These are phyloP conservation scores for Carposina sasakii DNA, from an alignment of 1,140 invertebrate species.

Conservation along the genomic window DNA sequence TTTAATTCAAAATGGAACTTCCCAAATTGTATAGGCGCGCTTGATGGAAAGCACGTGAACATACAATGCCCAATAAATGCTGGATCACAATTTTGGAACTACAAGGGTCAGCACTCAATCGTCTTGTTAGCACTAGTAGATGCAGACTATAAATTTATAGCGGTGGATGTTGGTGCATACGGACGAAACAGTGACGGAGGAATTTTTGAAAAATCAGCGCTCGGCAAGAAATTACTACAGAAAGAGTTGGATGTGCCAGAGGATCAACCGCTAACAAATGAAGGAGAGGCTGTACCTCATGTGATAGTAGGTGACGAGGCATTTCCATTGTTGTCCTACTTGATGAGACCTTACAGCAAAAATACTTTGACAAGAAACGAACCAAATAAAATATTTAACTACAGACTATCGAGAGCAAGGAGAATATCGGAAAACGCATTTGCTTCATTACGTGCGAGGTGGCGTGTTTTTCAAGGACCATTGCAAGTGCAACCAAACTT, in stretches of 20 bases:
- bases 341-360: conserved; percentile 28
- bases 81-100: no score
- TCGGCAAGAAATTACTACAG: conserved; percentile 20
- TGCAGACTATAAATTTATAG: conserved; percentile 14
- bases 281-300: background rate
- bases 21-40: no score
- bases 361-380: no score
- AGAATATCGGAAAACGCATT: no score
- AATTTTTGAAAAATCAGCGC: conserved; percentile 32
- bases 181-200: conserved; percentile 43
- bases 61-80: no score
- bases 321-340: conserved; percentile 24
- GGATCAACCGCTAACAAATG: conserved; percentile 3
- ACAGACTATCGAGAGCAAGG: no score
- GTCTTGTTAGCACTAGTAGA: conserved; percentile 45
- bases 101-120: no score
- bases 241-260: conserved; percentile 26
- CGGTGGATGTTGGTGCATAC: conserved; percentile 45
- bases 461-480: no score
- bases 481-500: no score
- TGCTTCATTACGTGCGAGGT: no score
- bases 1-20: background rate
- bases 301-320: conserved; percentile 30
- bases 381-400: no score
- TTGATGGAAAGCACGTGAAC: no score